These are phyloP conservation scores for Penelope pileata DNA, from an alignment of 2,113 vertebrate species.

Conservation along the genomic window DNA sequence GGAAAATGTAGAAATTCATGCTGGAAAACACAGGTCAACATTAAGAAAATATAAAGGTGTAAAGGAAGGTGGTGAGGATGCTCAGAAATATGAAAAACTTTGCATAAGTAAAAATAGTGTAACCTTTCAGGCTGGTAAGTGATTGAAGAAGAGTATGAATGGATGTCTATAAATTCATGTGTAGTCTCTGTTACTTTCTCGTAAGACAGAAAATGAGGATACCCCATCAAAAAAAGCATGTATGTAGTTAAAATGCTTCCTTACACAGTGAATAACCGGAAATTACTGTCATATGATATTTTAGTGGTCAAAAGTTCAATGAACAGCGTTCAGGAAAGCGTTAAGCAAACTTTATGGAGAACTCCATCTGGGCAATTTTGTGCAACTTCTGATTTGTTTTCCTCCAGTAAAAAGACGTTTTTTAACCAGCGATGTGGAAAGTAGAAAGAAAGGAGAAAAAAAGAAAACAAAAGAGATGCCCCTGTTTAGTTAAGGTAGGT, in stretches of 20 bases:
- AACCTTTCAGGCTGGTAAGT: not conserved
- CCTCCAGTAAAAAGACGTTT: not conserved
- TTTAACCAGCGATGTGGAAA: not conserved
- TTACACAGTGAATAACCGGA: not conserved
- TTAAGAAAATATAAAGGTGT: not conserved
- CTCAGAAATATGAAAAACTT: not conserved
- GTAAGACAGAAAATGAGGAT: not conserved
- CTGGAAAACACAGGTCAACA: not conserved
- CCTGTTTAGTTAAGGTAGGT: not conserved
- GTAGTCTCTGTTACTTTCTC: not conserved
- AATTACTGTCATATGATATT: not conserved
- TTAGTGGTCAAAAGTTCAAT: not conserved
- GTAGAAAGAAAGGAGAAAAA: accelerated
- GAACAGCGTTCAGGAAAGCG: not conserved
- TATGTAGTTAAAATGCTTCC: not conserved
- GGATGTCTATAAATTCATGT: not conserved
- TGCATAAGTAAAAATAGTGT: not conserved
- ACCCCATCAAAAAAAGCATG: not conserved
- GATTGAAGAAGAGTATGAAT: not conserved
- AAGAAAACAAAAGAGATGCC: not conserved
- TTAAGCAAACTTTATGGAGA: not conserved
- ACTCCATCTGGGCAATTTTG: not conserved
- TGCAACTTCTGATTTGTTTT: not conserved
- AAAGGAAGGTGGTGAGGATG: not conserved
- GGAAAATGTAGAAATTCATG: not conserved